Evolutionary conservation across 92 coral and sea anemone genomes (phyloP).

Genomic region (Zoanthus sansibaricus): DNA sequence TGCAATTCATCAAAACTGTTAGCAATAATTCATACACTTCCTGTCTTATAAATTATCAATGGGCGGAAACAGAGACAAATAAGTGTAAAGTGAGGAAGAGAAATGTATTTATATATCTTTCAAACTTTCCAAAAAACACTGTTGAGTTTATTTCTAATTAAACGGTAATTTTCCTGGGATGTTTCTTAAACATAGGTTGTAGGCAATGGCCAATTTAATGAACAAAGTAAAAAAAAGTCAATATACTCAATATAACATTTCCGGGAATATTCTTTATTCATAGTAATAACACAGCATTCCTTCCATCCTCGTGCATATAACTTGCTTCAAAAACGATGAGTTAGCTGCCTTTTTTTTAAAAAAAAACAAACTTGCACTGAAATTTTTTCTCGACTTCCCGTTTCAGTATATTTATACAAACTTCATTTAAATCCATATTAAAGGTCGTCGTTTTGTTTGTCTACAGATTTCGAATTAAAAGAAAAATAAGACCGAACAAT

Average conservation of each 20-base stretch:
- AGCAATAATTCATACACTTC: background rate
- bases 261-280: no score
- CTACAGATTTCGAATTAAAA: no score
- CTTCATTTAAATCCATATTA: constrained; percentile 10
- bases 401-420: background rate
- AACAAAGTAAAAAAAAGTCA: no score
- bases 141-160: background rate
- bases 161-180: background rate
- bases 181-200: background rate
- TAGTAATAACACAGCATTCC: no score
- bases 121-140: background rate
- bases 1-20: background rate
- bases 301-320: no score
- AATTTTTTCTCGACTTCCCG: background rate
- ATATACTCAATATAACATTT: no score
- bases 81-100: background rate
- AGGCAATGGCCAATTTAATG: background rate
- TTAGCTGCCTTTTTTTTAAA: no score
- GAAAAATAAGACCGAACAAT: no score
- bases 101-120: background rate
- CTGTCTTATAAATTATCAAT: constrained; percentile 24
- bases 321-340: no score
- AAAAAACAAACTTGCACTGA: background rate
- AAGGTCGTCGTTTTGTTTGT: background rate
- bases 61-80: background rate